These are phyloP conservation scores for Decapterus maruadsi DNA, from an alignment of 2,797 vertebrate genomes.

Conservation along the genomic window DNA sequence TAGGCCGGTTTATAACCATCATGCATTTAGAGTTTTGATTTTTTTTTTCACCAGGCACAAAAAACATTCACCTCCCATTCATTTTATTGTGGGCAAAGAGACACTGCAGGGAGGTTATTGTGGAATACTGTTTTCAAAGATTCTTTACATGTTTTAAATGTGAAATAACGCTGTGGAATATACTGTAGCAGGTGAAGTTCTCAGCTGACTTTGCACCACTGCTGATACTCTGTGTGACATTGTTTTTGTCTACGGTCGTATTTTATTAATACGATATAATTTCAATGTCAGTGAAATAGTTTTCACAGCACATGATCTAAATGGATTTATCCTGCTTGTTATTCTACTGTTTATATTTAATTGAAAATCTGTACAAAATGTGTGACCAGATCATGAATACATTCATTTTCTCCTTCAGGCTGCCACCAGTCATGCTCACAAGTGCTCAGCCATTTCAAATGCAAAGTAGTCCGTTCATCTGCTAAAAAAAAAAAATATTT, in stretches of 20 bases:
- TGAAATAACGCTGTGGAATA: background rate
- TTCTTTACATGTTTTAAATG: too few species aligned
- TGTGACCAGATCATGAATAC: conserved; percentile 16
- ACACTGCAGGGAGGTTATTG: background rate
- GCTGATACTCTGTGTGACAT: background rate
- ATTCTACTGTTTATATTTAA: background rate
- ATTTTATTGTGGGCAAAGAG: background rate
- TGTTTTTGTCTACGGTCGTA: background rate
- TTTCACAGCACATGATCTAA: background rate
- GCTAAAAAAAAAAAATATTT: conserved; percentile 21
- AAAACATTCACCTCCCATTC: background rate
- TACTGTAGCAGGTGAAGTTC: background rate
- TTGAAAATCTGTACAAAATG: conserved; percentile 3
- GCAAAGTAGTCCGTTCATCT: conserved; percentile 21
- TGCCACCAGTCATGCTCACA: conserved; percentile 29
- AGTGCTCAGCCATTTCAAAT: conserved; percentile 12
- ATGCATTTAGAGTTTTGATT: background rate
- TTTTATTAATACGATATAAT: background rate
- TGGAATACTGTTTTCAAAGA: too few species aligned
- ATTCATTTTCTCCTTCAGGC: conserved; percentile 14
- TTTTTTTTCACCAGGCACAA: background rate
- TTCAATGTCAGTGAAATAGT: background rate
- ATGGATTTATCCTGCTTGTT: background rate
- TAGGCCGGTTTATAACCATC: background rate
- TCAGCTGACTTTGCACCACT: background rate